Percentiles rank a stretch among this genome's conserved stretches.
These are phyloP conservation scores for Fissipunctia ypsillon DNA, from an alignment of 2,888 invertebrate species.

Conservation along the genomic window DNA sequence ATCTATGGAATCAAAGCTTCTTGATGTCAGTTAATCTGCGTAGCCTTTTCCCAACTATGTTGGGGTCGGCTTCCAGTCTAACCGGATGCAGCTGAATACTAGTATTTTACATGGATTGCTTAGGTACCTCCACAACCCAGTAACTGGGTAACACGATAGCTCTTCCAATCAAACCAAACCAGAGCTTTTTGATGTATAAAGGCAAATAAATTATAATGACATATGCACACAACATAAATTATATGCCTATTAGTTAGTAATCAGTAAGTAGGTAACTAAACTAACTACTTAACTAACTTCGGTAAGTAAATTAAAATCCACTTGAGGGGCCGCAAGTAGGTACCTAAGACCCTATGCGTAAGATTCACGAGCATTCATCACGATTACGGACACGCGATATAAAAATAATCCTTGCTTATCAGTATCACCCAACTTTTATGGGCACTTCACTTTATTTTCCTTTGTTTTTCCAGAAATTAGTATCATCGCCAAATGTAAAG, in stretches of 20 bases:
- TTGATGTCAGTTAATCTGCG: too few species aligned
- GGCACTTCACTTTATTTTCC: constrained; percentile 21
- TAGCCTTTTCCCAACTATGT: too few species aligned
- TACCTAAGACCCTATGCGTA: constrained; percentile 24
- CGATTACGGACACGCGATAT: constrained; percentile 35
- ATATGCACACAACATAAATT: background rate
- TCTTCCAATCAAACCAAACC: too few species aligned
- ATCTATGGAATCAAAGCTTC: background rate
- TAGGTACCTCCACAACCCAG: too few species aligned
- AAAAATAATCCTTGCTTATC: constrained; percentile 40
- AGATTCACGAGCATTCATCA: constrained; percentile 37
- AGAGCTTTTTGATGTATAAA: too few species aligned
- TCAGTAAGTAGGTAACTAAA: too few species aligned
- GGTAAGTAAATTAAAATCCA: constrained; percentile 4
- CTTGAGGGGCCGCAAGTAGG: constrained; percentile 9
- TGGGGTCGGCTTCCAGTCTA: too few species aligned
- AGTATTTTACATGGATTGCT: too few species aligned
- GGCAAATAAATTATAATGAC: background rate
- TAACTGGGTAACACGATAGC: too few species aligned
- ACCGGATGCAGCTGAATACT: too few species aligned
- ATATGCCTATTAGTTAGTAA: background rate
- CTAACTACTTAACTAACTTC: too few species aligned
- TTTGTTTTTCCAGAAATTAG: constrained; percentile 92
- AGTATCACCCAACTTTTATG: constrained; percentile 38
- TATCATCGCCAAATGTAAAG: constrained; percentile 94